phyloP scores from a whole-genome alignment of 2,888 invertebrate species.

The Escarpia spicata region DNA sequence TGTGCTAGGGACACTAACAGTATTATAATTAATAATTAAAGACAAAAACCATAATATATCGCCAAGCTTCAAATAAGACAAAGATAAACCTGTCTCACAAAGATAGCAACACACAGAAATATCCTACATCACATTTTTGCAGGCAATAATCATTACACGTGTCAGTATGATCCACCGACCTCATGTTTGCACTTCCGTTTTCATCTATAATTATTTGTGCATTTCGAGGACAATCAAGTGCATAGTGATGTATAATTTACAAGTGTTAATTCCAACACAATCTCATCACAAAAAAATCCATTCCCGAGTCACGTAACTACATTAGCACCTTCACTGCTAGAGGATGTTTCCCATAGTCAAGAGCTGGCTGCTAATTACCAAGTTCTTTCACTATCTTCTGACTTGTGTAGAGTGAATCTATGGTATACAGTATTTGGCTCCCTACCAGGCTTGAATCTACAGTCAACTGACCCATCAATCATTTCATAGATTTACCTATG shows the following conservation, averaged over 20 bases:
- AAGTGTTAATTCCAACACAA: background rate
- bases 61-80: background rate
- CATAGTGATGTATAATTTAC: background rate
- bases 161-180: background rate
- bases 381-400: background rate
- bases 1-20: background rate
- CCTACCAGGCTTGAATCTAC: background rate
- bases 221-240: background rate
- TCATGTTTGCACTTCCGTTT: background rate
- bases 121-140: background rate
- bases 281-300: slow-evolving; percentile 5
- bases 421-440: background rate
- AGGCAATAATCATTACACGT: background rate
- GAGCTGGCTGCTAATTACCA: background rate
- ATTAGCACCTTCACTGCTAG: background rate
- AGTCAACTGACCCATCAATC: background rate
- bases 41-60: background rate
- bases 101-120: background rate
- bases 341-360: background rate
- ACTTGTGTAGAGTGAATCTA: background rate
- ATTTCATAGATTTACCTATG: background rate
- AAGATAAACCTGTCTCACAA: background rate
- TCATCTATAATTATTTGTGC: background rate
- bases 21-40: background rate
- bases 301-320: background rate